Conservation (phyloP, 2,113 vertebrate species). For the Platysteira castanea region DNA sequence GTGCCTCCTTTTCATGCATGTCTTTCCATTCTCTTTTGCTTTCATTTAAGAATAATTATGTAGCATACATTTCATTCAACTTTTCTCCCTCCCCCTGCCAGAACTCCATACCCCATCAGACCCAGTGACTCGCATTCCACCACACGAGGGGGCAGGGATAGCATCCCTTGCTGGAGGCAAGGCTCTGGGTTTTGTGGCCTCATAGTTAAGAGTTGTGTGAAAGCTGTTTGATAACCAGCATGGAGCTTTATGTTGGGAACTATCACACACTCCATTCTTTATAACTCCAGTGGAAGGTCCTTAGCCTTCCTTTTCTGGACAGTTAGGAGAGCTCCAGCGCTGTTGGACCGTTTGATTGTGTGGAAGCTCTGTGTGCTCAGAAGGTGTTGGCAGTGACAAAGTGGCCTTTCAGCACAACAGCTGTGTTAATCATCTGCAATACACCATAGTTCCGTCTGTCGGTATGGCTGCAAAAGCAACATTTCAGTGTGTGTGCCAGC, state of each 20-base stretch:
- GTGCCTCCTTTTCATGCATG: not conserved
- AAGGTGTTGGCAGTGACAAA: not conserved
- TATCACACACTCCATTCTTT: not conserved
- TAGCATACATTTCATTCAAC: not conserved
- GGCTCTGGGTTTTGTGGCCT: not conserved
- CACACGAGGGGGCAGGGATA: rapidly evolving
- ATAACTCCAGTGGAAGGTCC: not conserved
- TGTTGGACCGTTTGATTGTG: not conserved
- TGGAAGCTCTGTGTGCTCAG: not conserved
- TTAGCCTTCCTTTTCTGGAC: not conserved
- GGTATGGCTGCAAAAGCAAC: not conserved
- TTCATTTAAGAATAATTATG: not conserved
- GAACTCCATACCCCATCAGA: rapidly evolving
- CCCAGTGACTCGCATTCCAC: not conserved
- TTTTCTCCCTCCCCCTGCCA: not conserved
- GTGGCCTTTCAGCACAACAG: not conserved
- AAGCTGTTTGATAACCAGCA: not conserved
- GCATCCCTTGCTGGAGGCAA: not conserved
- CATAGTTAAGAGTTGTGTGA: not conserved
- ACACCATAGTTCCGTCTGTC: not conserved
- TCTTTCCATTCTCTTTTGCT: not conserved
- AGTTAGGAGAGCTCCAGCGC: rapidly evolving
- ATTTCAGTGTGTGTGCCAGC: not conserved
- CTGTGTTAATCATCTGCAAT: not conserved
- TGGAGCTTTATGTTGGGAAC: not conserved